Conservation (phyloP, 2,113 vertebrate species). For the Thamnophis sirtalis region DNA sequence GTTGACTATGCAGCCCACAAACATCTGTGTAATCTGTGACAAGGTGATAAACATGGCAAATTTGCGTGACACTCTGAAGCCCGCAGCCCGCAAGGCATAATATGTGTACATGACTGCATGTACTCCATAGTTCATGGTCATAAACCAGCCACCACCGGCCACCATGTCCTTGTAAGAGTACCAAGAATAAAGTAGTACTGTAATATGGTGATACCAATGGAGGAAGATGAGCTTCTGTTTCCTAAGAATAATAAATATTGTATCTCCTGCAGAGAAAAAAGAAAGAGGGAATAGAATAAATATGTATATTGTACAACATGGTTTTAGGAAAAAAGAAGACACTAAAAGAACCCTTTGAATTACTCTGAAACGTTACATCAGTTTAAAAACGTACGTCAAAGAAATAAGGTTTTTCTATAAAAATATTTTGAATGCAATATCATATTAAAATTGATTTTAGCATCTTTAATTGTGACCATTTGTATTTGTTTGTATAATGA, state of each 20-base stretch:
- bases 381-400: background rate
- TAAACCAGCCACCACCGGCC: slow-evolving; percentile 97
- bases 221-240: slow-evolving; percentile 99
- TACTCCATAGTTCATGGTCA: slow-evolving; percentile 99
- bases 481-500: background rate
- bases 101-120: slow-evolving; percentile 99
- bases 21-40: slow-evolving; percentile 98
- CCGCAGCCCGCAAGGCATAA: slow-evolving; percentile 91
- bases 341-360: background rate
- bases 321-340: background rate
- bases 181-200: slow-evolving; percentile 98
- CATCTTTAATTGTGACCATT: background rate
- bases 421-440: background rate
- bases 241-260: slow-evolving; percentile 95
- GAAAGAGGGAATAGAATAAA: slow-evolving; percentile 1
- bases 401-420: background rate
- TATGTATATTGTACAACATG: background rate
- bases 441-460: background rate
- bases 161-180: slow-evolving; percentile 99
- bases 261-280: slow-evolving; percentile 80
- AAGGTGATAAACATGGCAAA: slow-evolving; percentile 99
- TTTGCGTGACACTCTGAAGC: slow-evolving; percentile 92
- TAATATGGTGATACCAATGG: slow-evolving; percentile 99
- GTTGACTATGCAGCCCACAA: slow-evolving; percentile 94
- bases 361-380: background rate